phyloP scores from a whole-genome alignment of 2,797 vertebrate genomes.

The Lates japonicus region DNA sequence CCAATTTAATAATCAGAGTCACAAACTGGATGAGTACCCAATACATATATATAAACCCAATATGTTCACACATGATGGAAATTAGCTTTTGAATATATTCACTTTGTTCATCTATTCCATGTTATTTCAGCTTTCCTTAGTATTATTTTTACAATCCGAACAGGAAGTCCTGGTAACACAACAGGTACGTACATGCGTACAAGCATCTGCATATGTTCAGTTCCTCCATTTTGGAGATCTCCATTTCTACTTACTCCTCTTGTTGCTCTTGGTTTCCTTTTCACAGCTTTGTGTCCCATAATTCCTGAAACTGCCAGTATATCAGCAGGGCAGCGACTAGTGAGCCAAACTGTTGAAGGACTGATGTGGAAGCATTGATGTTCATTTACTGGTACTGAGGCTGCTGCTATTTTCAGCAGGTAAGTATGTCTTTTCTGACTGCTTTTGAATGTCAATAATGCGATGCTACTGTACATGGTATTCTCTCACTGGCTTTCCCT shows the following conservation, averaged over 20 bases:
- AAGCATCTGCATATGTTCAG: not conserved
- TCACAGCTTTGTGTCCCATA: slow-evolving; percentile 37
- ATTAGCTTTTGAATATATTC: not conserved
- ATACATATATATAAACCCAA: not conserved
- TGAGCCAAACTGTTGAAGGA: not conserved
- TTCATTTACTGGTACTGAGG: not conserved
- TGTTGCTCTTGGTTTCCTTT: slow-evolving; percentile 33
- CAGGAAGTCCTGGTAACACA: slow-evolving; percentile 24
- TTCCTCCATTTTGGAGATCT: not conserved
- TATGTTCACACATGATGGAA: not conserved
- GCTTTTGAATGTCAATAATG: slow-evolving; percentile 37
- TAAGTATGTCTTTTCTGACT: slow-evolving; percentile 9
- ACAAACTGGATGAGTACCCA: not conserved
- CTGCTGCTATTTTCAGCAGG: slow-evolving; percentile 8
- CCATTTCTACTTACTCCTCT: slow-evolving; percentile 55
- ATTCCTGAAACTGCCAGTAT: slow-evolving; percentile 15
- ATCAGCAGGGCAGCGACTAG: not conserved
- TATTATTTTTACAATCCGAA: not conserved
- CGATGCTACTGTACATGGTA: not conserved
- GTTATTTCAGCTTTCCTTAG: too few relatives aligned
- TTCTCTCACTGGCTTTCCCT: slow-evolving; percentile 63
- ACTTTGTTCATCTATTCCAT: not conserved
- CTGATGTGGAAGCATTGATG: not conserved
- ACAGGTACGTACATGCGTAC: too few relatives aligned
- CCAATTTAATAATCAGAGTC: not conserved